These are phyloP conservation scores for Cistogaster globosa DNA, from an alignment of 2,888 invertebrate species.

Conservation along the genomic window DNA sequence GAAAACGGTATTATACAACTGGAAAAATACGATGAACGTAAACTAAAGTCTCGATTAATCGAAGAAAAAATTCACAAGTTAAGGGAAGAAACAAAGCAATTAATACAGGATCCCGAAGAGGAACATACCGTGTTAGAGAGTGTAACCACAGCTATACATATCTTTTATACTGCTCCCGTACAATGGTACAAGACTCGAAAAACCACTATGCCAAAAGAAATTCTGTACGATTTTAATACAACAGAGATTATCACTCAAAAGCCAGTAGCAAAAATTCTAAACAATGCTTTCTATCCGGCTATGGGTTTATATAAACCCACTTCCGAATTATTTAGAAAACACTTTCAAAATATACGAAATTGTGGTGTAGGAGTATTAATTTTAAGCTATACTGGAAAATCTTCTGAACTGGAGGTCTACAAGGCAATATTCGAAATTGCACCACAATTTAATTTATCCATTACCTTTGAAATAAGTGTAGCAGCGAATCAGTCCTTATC, in stretches of 20 bases:
- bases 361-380: conserved; percentile 86
- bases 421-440: conserved; percentile 83
- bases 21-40: conserved; percentile 82
- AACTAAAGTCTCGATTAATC: conserved; percentile 81
- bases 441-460: conserved; percentile 83
- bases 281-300: conserved; percentile 82
- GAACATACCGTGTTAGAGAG: conserved; percentile 77
- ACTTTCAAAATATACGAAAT: conserved; percentile 85
- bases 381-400: conserved; percentile 84
- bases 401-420: conserved; percentile 78
- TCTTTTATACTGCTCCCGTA: conserved; percentile 82
- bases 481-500: conserved; percentile 84
- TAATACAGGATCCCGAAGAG: conserved; percentile 76
- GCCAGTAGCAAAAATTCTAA: conserved; percentile 76
- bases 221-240: conserved; percentile 66
- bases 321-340: conserved; percentile 83
- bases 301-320: conserved; percentile 80
- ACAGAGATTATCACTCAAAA: conserved; percentile 42
- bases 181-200: conserved; percentile 82
- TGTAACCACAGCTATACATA: conserved; percentile 80
- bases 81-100: conserved; percentile 75
- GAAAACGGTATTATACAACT: conserved; percentile 80
- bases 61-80: conserved; percentile 80
- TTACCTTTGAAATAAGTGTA: conserved; percentile 86
- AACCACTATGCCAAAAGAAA: conserved; percentile 59